These are phyloP conservation scores for Drosophila nebulosa DNA, from an alignment of 1,140 invertebrate genomes.

Conservation along the genomic window DNA sequence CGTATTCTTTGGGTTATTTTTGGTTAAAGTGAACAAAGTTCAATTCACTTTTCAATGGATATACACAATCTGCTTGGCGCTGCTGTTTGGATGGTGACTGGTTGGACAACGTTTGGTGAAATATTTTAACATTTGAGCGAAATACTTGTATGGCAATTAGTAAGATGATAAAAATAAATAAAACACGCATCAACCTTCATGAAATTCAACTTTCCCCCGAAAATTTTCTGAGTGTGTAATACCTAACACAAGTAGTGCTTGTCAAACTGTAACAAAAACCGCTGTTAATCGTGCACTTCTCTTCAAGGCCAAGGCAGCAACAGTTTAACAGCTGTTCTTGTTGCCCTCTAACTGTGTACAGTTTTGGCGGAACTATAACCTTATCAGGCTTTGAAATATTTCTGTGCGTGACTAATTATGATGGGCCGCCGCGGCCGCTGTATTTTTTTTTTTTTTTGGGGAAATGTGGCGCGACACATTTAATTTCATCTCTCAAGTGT, in stretches of 20 bases:
- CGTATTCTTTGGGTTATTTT: conserved; percentile 53
- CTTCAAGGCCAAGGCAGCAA: conserved; percentile 37
- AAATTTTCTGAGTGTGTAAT: not conserved
- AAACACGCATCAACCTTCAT: conserved; percentile 18
- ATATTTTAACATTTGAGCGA: conserved; percentile 32
- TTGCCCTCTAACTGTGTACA: not conserved
- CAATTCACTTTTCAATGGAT: conserved; percentile 1
- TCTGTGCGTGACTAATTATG: conserved; percentile 45
- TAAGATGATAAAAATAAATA: conserved; percentile 58
- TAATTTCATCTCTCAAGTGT: conserved; percentile 19
- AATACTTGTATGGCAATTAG: conserved; percentile 59
- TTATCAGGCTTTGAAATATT: conserved; percentile 2
- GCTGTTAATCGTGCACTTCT: conserved; percentile 21
- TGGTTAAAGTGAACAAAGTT: conserved; percentile 44
- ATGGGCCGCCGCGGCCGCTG: no score
- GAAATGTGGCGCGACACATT: conserved; percentile 52
- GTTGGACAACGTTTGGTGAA: conserved; percentile 25
- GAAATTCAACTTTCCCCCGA: not conserved
- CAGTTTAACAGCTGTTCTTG: not conserved
- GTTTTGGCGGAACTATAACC: conserved; percentile 10
- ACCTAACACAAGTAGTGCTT: not conserved
- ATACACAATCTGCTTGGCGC: not conserved
- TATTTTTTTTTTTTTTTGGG: not conserved
- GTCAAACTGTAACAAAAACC: not conserved
- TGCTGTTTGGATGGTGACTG: conserved; percentile 14